phyloP scores from a whole-genome alignment of 2,797 vertebrate species.

The Liparis tanakae region DNA sequence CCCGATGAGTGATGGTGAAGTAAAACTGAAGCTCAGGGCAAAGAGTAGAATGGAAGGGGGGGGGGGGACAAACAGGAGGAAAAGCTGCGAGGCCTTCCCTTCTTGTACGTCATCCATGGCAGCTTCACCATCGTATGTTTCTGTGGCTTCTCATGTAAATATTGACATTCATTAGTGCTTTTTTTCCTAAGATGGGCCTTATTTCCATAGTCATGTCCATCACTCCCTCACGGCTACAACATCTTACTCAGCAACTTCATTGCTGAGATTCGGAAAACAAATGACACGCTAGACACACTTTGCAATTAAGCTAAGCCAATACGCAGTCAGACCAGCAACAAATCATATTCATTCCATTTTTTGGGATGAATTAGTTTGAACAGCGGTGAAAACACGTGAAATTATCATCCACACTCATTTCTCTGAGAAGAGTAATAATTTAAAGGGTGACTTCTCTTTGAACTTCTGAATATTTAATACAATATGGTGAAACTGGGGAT shows the following conservation, averaged over 20 bases:
- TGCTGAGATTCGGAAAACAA: neutral
- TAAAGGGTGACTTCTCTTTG: neutral
- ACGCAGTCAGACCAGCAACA: conserved; percentile 5
- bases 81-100: conserved; percentile 4
- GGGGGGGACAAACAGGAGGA: neutral
- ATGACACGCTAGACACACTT: neutral
- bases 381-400: neutral
- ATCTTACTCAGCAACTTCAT: conserved; percentile 9
- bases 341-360: neutral
- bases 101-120: neutral
- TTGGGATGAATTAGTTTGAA: neutral
- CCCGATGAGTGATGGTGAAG: conserved; percentile 65
- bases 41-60: neutral
- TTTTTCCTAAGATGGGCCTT: neutral
- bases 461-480: neutral
- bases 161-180: neutral
- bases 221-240: neutral
- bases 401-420: neutral
- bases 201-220: neutral
- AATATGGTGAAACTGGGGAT: neutral
- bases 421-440: neutral
- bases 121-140: neutral
- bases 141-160: conserved; percentile 1
- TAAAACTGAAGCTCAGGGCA: conserved; percentile 49
- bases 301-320: neutral